Evolutionary conservation across 2,888 invertebrate species (phyloP), one percentile per base, ranked within the genome.

Genomic region (Hemistola chrysoprasaria): DNA sequence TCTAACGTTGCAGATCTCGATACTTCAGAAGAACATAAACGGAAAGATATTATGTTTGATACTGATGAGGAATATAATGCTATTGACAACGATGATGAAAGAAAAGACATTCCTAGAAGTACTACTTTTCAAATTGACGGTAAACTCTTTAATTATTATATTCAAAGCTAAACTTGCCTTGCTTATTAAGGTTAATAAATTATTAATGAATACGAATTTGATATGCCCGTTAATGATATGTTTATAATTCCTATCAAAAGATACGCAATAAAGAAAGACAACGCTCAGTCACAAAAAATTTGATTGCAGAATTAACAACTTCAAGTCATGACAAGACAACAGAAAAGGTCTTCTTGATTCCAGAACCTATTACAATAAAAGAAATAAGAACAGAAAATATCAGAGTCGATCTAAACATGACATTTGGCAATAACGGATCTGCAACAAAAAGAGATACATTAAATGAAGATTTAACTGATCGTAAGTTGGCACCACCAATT

Each of bases 391-490:
- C 8, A 11, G n/a, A 10, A 8, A 32, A 22, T 24, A 38, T 31
- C 31, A 34, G 41, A 32, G 20, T 4, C n/a, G n/a, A 30, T 29
- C 4, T n/a, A 1, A 53, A 36, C 26, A 32, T 35, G 1, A 44
- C 40, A 16, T 33, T 45, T 6, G 30, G 43, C 3, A 33, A 37
- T 10, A 63, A 62, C 32, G 53, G 50, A 41, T 45, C 57, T 11
- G 11, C 8, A 6, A 1, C 8, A 27, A 32, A 36, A 26, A 44
- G 28, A 1, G 55, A 52, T 11, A 54, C 45, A 22, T 35, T 67
- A 28, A 76, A 78, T 27, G 72, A 82, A 36, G 77, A 78, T 58
- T 60, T 81, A 30, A 62, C 71, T 6, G 78, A 85, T 58, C 74
- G 85, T 85, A 75, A 85, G 85, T 83, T 33, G 36, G 25, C 29